Evolutionary conservation across 2,797 vertebrate genomes (phyloP).

Genomic region (Potorous gilbertii): DNA sequence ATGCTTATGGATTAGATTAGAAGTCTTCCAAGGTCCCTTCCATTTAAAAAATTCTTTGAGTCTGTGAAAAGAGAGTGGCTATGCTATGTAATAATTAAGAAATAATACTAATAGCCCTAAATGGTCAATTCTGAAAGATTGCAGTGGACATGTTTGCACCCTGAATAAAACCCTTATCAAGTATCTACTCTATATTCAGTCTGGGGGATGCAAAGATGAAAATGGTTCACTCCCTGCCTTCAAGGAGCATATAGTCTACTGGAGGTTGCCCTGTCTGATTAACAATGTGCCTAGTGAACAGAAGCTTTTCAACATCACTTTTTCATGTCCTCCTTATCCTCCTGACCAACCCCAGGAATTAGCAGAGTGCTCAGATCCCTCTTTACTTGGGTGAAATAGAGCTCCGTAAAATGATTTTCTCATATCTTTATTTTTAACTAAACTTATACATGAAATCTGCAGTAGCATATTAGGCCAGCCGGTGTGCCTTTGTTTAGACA

Average conservation of each 20-base stretch:
- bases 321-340: not conserved
- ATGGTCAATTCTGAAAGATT: not conserved
- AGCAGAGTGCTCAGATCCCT: not conserved
- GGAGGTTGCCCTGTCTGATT: not conserved
- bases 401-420: not conserved
- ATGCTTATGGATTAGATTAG: not conserved
- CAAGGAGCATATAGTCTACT: not conserved
- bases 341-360: not conserved
- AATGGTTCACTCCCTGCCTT: not conserved
- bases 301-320: not conserved
- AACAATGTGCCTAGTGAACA: not conserved
- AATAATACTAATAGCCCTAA: not conserved
- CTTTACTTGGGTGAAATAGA: not conserved
- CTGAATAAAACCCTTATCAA: not conserved
- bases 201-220: not conserved
- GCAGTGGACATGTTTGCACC: not conserved
- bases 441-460: not conserved
- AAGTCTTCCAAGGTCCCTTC: not conserved
- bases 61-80: constrained; percentile 8
- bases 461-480: not conserved
- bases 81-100: not conserved
- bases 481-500: not conserved
- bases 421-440: not conserved
- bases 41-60: not conserved
- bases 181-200: not conserved